Evolutionary conservation across 2,888 invertebrate genomes (phyloP), one percentile per base, ranked within the genome.

Genomic region (Torymus texanus): DNA sequence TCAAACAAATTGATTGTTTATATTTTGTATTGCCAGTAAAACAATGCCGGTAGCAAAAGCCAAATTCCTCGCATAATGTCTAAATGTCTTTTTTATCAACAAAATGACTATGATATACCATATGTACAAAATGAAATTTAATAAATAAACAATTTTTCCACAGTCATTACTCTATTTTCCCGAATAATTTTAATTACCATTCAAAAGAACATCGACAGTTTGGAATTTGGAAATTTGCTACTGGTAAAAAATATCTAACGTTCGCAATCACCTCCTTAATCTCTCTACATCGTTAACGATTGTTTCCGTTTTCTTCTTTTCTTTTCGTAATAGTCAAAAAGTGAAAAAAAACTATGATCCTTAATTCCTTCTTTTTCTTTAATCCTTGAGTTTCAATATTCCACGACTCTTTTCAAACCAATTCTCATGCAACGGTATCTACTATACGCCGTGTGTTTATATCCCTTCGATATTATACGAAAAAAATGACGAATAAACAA

Each of bases 1-100:
- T 87, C 88, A 89, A 82, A 89, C 87, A 88, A 90, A 89, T 89
- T 88, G 87, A 89, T 88, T 88, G 87, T 89, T 89, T 88, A 88
- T 88, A 89, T 89, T 88, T 89, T 87, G 86, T 87, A 89, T 87
- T 83, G 85, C 82, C 84, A 84, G 82, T 84, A 82, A 79, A 79
- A 71, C 75, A 67, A 29, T 79, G 82, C 85, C 85, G 85, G 84
- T 84, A 85, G 87, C 85, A 87, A 87, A 85, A 83, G 72, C 86
- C 86, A 85, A 86, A 84, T 75, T 78, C 62, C 65, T 50, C 24
- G 80, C 75, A 66, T 24, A 21, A 51, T 71, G 2, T 58, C 14
- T 14, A 14, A 70, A 29, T 10, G 14, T 10, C 66, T 18, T 53
- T 63, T 53, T 61, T 71, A 3, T 21, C 21, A 13, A 51, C 41